These are phyloP conservation scores for Catharus ustulatus DNA, from an alignment of 2,797 vertebrate species.

Conservation along the genomic window DNA sequence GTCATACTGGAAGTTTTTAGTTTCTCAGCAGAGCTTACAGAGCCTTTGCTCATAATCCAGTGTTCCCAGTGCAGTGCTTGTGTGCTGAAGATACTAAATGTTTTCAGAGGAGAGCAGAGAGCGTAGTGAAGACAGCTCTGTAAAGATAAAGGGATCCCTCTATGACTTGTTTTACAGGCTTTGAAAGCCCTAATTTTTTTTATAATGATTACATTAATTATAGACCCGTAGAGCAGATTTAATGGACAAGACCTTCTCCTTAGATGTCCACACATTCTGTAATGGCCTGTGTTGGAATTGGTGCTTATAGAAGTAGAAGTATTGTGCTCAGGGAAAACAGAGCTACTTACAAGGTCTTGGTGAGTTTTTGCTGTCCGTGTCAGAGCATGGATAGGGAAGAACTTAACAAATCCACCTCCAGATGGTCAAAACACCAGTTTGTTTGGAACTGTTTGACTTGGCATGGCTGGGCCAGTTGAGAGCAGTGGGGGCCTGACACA, in stretches of 20 bases:
- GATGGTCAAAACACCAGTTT: background rate
- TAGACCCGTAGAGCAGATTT: background rate
- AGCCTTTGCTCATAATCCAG: background rate
- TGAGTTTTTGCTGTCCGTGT: background rate
- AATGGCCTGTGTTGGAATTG: background rate
- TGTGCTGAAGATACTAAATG: background rate
- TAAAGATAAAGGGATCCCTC: slow-evolving; percentile 19
- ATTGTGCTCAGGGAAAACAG: background rate
- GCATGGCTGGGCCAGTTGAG: background rate
- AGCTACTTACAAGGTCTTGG: background rate
- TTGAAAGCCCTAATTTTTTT: background rate
- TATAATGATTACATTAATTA: background rate
- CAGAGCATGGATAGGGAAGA: background rate
- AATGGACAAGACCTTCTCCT: background rate
- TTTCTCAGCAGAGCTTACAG: background rate
- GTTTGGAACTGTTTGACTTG: background rate
- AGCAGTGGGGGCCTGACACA: background rate
- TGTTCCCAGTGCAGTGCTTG: background rate
- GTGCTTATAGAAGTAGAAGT: background rate
- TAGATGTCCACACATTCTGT: background rate
- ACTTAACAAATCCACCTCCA: background rate
- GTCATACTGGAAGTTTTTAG: background rate
- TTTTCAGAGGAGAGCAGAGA: background rate
- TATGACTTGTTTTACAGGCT: slow-evolving; percentile 26
- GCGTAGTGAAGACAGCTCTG: background rate